Conservation (phyloP, 2,113 vertebrate species). For the zebrafish (Danio rerio) region DNA sequence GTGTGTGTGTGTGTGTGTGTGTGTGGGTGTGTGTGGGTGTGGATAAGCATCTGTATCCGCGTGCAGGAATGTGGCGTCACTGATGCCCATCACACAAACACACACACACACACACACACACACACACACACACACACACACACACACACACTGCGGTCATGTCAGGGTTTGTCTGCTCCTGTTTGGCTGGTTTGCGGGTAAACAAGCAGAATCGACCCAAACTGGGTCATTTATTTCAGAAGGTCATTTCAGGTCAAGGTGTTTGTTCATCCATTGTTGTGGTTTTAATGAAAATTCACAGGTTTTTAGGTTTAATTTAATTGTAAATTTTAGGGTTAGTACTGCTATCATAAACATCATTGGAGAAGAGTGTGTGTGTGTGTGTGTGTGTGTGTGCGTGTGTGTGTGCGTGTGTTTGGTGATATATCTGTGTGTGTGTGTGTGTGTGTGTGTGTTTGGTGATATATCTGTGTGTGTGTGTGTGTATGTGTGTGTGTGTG, state of each 20-base stretch:
- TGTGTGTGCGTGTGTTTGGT: no score
- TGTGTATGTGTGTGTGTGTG: background rate
- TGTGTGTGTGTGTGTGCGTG: no score
- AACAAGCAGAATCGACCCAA: background rate
- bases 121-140: constrained; percentile 11
- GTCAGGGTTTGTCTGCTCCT: background rate
- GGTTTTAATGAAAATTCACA: no score
- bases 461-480: background rate
- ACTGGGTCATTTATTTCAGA: background rate
- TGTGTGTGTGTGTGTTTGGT: no score
- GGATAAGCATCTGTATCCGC: background rate
- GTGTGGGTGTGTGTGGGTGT: background rate
- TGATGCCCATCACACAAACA: constrained; percentile 11
- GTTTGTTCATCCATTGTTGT: no score
- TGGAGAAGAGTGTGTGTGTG: no score
- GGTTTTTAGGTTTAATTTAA: no score
- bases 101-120: constrained; percentile 13
- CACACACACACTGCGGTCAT: background rate
- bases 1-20: background rate
- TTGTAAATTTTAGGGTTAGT: no score
- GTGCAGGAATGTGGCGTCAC: constrained; percentile 21
- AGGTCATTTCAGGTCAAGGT: background rate
- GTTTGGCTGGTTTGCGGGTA: background rate
- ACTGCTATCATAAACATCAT: no score
- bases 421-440: no score